Percentiles rank a stretch among this genome's conserved stretches.
These are phyloP conservation scores for Patella ulyssiponensis DNA, from an alignment of 2,888 invertebrate species.

Conservation along the genomic window DNA sequence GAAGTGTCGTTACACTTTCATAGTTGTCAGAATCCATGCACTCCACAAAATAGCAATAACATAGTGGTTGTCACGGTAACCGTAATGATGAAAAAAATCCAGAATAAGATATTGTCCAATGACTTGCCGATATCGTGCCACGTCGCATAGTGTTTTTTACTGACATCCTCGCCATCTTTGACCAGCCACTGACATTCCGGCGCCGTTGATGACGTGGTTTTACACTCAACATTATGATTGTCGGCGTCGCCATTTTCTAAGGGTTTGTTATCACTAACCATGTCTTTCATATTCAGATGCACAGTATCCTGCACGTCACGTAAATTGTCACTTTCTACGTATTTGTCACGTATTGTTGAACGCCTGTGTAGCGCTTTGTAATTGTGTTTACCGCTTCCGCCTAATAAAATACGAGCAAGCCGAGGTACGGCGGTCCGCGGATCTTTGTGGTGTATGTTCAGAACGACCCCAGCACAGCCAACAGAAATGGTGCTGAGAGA, in stretches of 20 bases:
- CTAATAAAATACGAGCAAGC: neutral
- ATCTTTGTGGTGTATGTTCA: conserved; percentile 51
- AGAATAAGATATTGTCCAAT: conserved; percentile 46
- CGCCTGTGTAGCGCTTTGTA: conserved; percentile 8
- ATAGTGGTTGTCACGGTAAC: conserved; percentile 39
- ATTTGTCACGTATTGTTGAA: conserved; percentile 18
- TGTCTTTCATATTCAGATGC: neutral
- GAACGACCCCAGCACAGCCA: conserved; percentile 48
- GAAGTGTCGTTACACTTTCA: no score
- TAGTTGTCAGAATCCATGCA: neutral
- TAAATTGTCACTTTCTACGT: conserved; percentile 13
- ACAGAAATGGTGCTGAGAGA: conserved; percentile 52
- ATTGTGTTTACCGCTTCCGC: conserved; percentile 20
- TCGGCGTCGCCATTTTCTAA: conserved; percentile 7
- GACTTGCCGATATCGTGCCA: conserved; percentile 48
- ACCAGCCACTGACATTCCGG: conserved; percentile 13
- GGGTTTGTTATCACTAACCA: conserved; percentile 7
- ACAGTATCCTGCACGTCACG: conserved; percentile 3
- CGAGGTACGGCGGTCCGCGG: conserved; percentile 37
- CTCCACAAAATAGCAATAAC: conserved; percentile 30
- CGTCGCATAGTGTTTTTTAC: conserved; percentile 26
- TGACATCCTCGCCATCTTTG: neutral
- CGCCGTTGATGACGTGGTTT: conserved; percentile 8
- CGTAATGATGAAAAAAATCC: conserved; percentile 47
- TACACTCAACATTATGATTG: conserved; percentile 4